Conservation (phyloP, 2,888 invertebrate species). For the Ferrisia virgata region DNA sequence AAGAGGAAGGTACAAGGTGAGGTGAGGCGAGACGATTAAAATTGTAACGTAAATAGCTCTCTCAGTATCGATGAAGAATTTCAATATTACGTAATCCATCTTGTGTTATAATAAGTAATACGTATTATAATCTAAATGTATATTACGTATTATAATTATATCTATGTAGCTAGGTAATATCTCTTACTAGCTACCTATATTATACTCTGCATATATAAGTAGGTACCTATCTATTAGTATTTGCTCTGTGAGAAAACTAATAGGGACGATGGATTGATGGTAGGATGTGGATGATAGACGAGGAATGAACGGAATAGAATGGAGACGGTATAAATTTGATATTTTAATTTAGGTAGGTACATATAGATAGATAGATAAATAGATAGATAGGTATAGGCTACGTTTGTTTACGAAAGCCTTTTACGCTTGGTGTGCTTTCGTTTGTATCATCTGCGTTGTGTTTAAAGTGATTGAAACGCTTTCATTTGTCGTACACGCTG, state of each 20-base stretch:
- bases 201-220: background rate
- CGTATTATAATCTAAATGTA: background rate
- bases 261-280: background rate
- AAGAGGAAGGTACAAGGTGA: no score
- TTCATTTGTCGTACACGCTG: background rate
- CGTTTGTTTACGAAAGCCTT: background rate
- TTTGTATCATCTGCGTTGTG: background rate
- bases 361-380: no score
- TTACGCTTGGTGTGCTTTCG: background rate
- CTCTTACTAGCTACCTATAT: no score
- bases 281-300: background rate
- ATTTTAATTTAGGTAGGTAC: background rate
- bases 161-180: no score
- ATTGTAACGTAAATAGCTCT: background rate
- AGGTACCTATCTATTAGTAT: background rate
- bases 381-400: no score
- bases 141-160: background rate
- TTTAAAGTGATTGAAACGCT: background rate
- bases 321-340: background rate
- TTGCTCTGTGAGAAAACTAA: background rate
- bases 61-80: background rate
- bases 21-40: no score
- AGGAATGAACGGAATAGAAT: background rate
- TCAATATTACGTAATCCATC: background rate
- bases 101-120: no score